These are phyloP conservation scores for Mesoligia furuncula DNA, from an alignment of 2,888 invertebrate genomes.

Conservation along the genomic window DNA sequence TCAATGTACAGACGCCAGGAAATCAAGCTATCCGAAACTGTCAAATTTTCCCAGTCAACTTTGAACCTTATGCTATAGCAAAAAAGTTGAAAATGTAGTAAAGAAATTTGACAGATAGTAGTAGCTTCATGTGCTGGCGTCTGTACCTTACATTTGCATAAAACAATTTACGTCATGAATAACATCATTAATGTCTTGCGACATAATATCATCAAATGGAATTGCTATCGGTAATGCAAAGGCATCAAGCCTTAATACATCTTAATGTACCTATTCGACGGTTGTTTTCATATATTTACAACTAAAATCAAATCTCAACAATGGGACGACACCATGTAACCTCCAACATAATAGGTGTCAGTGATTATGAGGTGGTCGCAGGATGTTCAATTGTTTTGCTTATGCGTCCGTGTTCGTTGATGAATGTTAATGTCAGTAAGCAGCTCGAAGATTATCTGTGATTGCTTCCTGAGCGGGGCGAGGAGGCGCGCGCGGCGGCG, in stretches of 20 bases:
- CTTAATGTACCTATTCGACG: slow-evolving; percentile 14
- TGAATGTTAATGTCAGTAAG: slow-evolving; percentile 72
- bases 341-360: slow-evolving; percentile 48
- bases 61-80: no score
- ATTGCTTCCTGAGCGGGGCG: slow-evolving; percentile 74
- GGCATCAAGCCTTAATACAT: slow-evolving; percentile 25
- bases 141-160: slow-evolving; percentile 14
- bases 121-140: no score
- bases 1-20: no score
- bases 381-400: slow-evolving; percentile 66
- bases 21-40: no score
- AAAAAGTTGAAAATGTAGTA: no score
- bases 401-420: slow-evolving; percentile 65
- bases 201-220: slow-evolving; percentile 28
- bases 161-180: slow-evolving; percentile 41
- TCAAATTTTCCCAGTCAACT: no score
- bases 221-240: slow-evolving; percentile 20
- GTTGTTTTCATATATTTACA: slow-evolving; percentile 14
- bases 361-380: slow-evolving; percentile 55
- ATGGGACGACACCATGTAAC: slow-evolving; percentile 31
- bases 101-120: no score
- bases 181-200: slow-evolving; percentile 30
- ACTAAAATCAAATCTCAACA: slow-evolving; percentile 39
- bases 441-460: slow-evolving; percentile 73
- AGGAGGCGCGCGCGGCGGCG: slow-evolving; percentile 29